phyloP scores from a whole-genome alignment of 2,888 invertebrate genomes.

The Coecobrya sp. region DNA sequence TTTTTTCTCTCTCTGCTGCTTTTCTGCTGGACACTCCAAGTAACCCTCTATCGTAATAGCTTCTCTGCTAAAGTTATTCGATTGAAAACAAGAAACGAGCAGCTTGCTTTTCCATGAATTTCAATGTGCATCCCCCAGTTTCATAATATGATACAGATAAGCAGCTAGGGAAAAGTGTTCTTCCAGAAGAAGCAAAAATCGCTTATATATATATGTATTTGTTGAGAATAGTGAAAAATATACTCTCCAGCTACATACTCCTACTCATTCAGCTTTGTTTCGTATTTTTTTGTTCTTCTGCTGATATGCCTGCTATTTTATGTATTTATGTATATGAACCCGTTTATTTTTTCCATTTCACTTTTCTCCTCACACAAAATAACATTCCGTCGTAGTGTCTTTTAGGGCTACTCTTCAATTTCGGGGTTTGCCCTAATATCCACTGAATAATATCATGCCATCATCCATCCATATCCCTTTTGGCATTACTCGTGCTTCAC shows the following conservation, averaged over 20 bases:
- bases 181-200: slow-evolving; percentile 61
- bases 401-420: slow-evolving; percentile 77
- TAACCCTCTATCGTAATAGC: slow-evolving; percentile 84
- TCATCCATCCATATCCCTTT: slow-evolving; percentile 79
- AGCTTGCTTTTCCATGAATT: slow-evolving; percentile 85
- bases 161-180: slow-evolving; percentile 81
- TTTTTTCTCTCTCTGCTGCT: too few relatives aligned
- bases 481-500: slow-evolving; percentile 80
- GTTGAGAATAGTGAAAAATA: background rate
- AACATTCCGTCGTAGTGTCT: slow-evolving; percentile 58
- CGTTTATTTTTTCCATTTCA: slow-evolving; percentile 82
- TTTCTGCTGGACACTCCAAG: slow-evolving; percentile 70
- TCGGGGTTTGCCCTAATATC: slow-evolving; percentile 80
- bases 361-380: slow-evolving; percentile 75
- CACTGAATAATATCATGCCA: slow-evolving; percentile 80
- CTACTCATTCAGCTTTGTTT: slow-evolving; percentile 53
- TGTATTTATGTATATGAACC: slow-evolving; percentile 82
- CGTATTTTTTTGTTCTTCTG: slow-evolving; percentile 57
- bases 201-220: slow-evolving; percentile 47
- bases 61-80: slow-evolving; percentile 83
- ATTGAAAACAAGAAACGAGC: slow-evolving; percentile 85
- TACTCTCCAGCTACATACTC: background rate
- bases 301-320: slow-evolving; percentile 81
- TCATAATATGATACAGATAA: slow-evolving; percentile 86
- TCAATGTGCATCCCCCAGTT: slow-evolving; percentile 84